Base-by-base conservation (phyloP, 2,113 vertebrate genomes). In the Zootoca vivipara region DNA sequence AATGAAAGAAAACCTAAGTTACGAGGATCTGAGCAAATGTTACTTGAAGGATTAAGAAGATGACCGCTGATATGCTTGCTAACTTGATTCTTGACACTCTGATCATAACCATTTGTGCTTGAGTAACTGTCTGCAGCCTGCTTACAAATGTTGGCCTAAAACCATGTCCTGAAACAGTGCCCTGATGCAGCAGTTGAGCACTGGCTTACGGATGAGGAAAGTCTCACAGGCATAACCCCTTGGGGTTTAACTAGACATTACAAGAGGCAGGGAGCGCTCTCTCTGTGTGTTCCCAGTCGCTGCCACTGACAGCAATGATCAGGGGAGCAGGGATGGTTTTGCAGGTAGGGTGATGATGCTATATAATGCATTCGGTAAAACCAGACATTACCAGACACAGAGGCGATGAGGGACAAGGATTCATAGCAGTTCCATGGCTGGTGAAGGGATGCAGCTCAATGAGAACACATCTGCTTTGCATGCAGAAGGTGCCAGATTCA, bases 1-100 rank as follows among this genome's bases (percentile, higher is more conserved):
- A 46, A 87, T 82, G 77, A 28, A 70, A 65, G 42, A 83, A 88
- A 82, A 84, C 3, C 58, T 24, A 87, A 15, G 7, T 35, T 83
- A 40, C n/a, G 18, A 92, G 26, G 28, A 89, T 1, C 52, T 85
- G 33, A 92, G 30, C 72, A 22, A 77, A 9, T 40, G 26, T 65
- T 73, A 93, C 89, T 52, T 83, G 24, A 70, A 56, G 28, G 80
- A 80, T 46, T 77, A 77, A n/a, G 85, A 83, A 90, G 5, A 81
- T 80, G 9, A 78, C 82, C 58, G 26, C 20, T 58, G 4, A 89
- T 89, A 33, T 75, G 46, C 8, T 86, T 91, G 86, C 88, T 87
- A 58, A 33, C 78, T 88, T n/a, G 6, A 18, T 80, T 9, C 13
- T 38, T 94, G 30, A 85, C 40, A 20, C 0, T 0, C 30, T 15